Conservation (phyloP, 2,888 invertebrate genomes). For the Euzophera pinguis region DNA sequence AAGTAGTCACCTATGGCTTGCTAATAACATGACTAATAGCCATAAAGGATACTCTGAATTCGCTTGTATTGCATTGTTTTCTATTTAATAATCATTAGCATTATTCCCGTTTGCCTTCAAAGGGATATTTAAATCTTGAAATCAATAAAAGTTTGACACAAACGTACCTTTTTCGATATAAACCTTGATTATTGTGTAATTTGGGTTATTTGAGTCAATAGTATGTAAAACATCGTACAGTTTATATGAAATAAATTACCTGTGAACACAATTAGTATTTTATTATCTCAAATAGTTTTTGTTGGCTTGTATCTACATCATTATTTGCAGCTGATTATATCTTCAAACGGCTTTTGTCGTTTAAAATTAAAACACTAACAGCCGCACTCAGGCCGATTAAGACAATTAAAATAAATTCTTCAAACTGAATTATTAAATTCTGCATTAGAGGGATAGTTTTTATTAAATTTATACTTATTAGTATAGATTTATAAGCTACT, state of each 20-base stretch:
- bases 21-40: slow-evolving; percentile 77
- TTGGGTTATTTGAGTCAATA: slow-evolving; percentile 50
- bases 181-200: slow-evolving; percentile 27
- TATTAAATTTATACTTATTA: too few species aligned
- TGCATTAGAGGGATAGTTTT: too few species aligned
- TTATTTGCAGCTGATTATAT: too few species aligned
- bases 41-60: slow-evolving; percentile 68
- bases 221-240: slow-evolving; percentile 56
- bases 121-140: slow-evolving; percentile 16
- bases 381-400: too few species aligned
- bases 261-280: slow-evolving; percentile 50
- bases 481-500: too few species aligned
- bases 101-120: slow-evolving; percentile 23
- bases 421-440: too few species aligned
- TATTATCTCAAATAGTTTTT: slow-evolving; percentile 14
- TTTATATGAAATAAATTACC: slow-evolving; percentile 68
- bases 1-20: slow-evolving; percentile 73
- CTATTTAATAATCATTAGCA: slow-evolving; percentile 44
- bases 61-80: slow-evolving; percentile 76
- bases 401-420: too few species aligned
- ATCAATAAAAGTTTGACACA: slow-evolving; percentile 10
- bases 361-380: too few species aligned
- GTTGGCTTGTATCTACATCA: too few species aligned
- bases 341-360: too few species aligned
- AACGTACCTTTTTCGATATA: slow-evolving; percentile 11